A percentile compares a stretch with the other conserved stretches of the same genome.
phyloP scores from a whole-genome alignment of 2,888 invertebrate genomes.

The Mythimna pallens region DNA sequence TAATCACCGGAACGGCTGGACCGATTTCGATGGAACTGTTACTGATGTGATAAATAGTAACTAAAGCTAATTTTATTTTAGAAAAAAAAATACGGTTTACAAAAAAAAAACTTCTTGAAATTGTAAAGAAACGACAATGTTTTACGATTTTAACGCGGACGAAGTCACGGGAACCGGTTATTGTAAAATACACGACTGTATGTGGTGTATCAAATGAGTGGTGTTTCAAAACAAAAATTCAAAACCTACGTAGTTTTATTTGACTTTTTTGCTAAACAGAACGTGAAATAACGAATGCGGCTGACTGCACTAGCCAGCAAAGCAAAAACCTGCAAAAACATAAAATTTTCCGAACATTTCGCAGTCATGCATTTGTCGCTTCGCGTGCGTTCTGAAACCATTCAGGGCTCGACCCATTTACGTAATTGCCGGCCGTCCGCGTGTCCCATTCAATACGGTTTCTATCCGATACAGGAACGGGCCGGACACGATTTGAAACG shows the following conservation, averaged over 20 bases:
- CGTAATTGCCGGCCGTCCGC: conserved; percentile 54
- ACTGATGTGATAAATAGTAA: too few relatives aligned
- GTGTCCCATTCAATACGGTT: conserved; percentile 53
- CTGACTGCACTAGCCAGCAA: conserved; percentile 9
- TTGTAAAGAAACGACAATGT: too few relatives aligned
- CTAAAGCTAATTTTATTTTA: too few relatives aligned
- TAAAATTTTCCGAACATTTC: conserved; percentile 11
- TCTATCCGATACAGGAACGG: conserved; percentile 30
- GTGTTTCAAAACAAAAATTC: neutral
- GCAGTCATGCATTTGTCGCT: conserved; percentile 31
- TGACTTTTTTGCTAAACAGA: neutral
- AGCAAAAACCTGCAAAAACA: conserved; percentile 23
- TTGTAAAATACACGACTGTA: neutral
- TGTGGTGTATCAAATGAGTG: neutral
- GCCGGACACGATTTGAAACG: conserved; percentile 21
- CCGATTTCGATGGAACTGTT: too few relatives aligned
- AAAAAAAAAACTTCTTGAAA: too few relatives aligned
- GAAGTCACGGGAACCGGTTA: too few relatives aligned
- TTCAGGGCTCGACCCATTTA: conserved; percentile 58
- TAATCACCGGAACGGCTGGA: too few relatives aligned
- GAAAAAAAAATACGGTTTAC: too few relatives aligned
- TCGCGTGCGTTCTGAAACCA: conserved; percentile 50
- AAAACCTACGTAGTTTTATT: neutral
- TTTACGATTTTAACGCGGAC: too few relatives aligned
- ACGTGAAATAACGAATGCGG: conserved; percentile 2